A percentile compares a stretch with the other conserved stretches of the same genome.
phyloP scores from a whole-genome alignment of 1,140 invertebrate genomes.

The Apis dorsata region DNA sequence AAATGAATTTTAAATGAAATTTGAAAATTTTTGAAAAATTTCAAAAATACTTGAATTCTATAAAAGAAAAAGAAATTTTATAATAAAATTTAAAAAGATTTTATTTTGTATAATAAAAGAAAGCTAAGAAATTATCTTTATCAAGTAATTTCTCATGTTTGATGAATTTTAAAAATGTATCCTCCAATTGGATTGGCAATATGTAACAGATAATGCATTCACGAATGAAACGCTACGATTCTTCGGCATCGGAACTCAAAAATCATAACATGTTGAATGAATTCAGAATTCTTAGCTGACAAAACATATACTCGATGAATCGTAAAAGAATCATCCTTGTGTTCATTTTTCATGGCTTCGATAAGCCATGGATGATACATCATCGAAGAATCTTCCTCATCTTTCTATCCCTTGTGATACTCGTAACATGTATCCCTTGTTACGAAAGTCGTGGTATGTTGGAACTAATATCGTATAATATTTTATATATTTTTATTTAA shows the following conservation, averaged over 20 bases:
- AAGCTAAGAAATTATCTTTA: too few relatives aligned
- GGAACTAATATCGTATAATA: background rate
- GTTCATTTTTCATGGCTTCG: background rate
- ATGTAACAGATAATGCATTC: constrained; percentile 11
- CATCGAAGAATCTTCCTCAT: constrained; percentile 16
- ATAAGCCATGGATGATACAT: background rate
- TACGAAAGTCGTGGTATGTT: constrained; percentile 43
- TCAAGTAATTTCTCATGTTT: background rate
- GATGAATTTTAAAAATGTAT: background rate
- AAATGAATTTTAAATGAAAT: background rate
- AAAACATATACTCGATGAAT: constrained; percentile 47
- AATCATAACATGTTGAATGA: constrained; percentile 10
- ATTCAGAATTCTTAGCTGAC: constrained; percentile 45
- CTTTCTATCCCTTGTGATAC: constrained; percentile 15
- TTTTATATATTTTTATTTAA: background rate
- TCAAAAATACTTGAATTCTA: background rate
- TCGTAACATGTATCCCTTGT: constrained; percentile 15
- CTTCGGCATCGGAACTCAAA: background rate
- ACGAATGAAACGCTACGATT: background rate
- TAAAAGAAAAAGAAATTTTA: background rate
- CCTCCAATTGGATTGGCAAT: background rate
- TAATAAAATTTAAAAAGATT: background rate
- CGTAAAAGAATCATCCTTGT: background rate
- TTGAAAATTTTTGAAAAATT: background rate
- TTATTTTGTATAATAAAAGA: background rate